These are phyloP conservation scores for Saturnia japonica DNA, from an alignment of 2,888 invertebrate species.

Conservation along the genomic window DNA sequence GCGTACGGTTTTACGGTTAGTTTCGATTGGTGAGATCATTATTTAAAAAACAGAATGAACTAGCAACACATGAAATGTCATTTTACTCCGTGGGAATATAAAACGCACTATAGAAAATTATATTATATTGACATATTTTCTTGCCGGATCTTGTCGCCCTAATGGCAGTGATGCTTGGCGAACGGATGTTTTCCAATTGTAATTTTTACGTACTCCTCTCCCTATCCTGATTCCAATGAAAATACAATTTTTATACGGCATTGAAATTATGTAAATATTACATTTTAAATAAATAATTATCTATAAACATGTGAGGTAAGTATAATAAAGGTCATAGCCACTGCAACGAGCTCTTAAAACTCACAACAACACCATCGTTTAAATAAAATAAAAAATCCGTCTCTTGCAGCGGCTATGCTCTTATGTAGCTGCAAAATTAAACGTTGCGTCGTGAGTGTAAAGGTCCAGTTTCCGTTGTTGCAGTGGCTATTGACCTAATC, in stretches of 20 bases:
- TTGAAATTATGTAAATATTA: background rate
- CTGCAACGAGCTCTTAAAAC: slow-evolving; percentile 64
- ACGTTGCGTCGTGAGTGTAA: slow-evolving; percentile 45
- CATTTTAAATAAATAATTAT: background rate
- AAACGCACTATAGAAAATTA: too few relatives aligned
- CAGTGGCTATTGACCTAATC: slow-evolving; percentile 99
- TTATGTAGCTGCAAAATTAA: slow-evolving; percentile 68
- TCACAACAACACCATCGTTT: background rate
- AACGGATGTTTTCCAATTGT: too few relatives aligned
- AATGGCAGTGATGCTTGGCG: too few relatives aligned
- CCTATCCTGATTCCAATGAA: too few relatives aligned
- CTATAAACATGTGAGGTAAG: slow-evolving; percentile 44
- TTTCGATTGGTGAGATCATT: too few relatives aligned
- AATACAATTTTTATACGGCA: background rate
- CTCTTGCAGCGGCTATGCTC: slow-evolving; percentile 82
- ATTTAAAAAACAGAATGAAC: too few relatives aligned
- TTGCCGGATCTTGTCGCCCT: too few relatives aligned
- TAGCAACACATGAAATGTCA: too few relatives aligned
- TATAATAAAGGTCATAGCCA: slow-evolving; percentile 72
- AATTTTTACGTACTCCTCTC: too few relatives aligned
- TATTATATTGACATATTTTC: too few relatives aligned
- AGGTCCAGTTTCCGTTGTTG: slow-evolving; percentile 83
- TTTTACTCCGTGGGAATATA: too few relatives aligned
- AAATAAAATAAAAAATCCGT: slow-evolving; percentile 16
- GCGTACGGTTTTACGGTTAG: too few relatives aligned